phyloP scores from a whole-genome alignment of 2,888 invertebrate genomes.

The Crepidodera aurea region DNA sequence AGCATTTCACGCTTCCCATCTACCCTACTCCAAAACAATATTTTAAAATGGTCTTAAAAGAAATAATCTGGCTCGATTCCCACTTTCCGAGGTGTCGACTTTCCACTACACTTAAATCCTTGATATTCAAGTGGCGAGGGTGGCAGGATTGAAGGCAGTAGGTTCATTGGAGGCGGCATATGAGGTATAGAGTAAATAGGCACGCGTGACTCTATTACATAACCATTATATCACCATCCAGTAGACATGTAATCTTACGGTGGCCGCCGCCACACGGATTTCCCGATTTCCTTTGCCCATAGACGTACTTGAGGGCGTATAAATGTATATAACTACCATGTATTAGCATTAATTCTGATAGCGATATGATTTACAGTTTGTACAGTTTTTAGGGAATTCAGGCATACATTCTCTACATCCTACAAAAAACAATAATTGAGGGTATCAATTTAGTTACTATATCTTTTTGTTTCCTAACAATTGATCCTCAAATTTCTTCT shows the following conservation, averaged over 20 bases:
- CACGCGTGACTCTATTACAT: constrained; percentile 60
- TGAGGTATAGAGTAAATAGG: constrained; percentile 42
- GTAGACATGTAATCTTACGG: constrained; percentile 60
- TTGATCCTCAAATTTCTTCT: too few relatives aligned
- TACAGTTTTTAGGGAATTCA: too few relatives aligned
- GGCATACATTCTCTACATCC: too few relatives aligned
- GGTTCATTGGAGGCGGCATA: constrained; percentile 25
- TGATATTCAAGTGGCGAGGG: constrained; percentile 4
- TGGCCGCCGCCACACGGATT: constrained; percentile 46
- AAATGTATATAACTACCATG: too few relatives aligned
- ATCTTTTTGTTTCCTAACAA: too few relatives aligned
- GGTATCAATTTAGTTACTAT: too few relatives aligned
- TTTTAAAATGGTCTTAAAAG: constrained; percentile 7
- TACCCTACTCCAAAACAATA: neutral
- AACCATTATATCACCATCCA: constrained; percentile 60
- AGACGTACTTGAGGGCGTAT: constrained; percentile 46
- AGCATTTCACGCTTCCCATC: neutral
- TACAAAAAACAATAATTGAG: too few relatives aligned
- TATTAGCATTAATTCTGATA: too few relatives aligned
- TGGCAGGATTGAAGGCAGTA: constrained; percentile 12
- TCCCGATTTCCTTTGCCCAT: constrained; percentile 44
- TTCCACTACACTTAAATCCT: neutral
- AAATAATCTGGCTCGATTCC: constrained; percentile 17
- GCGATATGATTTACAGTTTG: too few relatives aligned
- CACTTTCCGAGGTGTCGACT: neutral